A percentile compares a stretch with the other conserved stretches of the same genome.
These are phyloP conservation scores for Antedon mediterranea DNA, from an alignment of 53 echinoderm and acorn worm genomes.

Conservation along the genomic window DNA sequence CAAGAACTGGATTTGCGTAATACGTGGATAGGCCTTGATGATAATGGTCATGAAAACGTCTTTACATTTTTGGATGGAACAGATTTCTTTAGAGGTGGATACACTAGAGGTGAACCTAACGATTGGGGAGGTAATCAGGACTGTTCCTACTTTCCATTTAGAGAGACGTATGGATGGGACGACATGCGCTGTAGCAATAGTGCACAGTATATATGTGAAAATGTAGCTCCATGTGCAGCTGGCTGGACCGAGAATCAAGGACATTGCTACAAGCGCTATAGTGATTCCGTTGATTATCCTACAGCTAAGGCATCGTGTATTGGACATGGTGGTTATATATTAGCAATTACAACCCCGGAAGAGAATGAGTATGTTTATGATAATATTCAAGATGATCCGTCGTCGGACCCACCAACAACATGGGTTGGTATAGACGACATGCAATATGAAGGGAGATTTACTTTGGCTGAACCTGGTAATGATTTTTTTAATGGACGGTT, in stretches of 20 bases:
- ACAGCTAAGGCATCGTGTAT: neutral
- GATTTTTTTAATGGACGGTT: neutral
- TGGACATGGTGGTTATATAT: neutral
- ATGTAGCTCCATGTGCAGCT: neutral
- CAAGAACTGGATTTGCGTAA: neutral
- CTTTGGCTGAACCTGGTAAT: neutral
- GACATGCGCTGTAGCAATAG: neutral
- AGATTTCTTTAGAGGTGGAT: neutral
- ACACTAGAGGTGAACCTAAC: neutral
- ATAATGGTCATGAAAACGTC: neutral
- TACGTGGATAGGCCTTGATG: neutral
- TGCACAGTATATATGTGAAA: neutral
- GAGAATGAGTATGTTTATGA: neutral
- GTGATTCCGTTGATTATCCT: neutral
- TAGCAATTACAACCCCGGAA: neutral
- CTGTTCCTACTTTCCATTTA: neutral
- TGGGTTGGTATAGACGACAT: neutral
- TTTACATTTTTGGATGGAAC: neutral
- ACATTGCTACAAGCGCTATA: neutral
- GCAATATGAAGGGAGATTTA: neutral
- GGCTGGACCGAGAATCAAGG: neutral
- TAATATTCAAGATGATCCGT: neutral
- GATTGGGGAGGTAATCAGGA: neutral
- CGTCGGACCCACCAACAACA: neutral
- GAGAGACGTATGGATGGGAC: neutral